Conservation (phyloP, 2,797 vertebrate genomes). For the Xiphophorus birchmanni region DNA sequence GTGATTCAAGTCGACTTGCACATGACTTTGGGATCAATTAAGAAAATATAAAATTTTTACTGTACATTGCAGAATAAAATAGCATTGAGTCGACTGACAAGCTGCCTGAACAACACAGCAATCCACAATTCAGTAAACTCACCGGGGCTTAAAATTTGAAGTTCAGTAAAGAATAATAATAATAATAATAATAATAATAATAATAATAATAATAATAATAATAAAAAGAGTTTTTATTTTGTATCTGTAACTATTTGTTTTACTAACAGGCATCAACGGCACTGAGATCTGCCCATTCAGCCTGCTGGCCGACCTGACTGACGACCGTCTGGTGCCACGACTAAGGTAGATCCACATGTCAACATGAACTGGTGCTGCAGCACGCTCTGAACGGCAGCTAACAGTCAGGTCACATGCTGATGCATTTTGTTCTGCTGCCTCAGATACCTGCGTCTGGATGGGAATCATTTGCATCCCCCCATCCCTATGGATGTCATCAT, state of each 20-base stretch:
- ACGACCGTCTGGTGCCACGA: constrained; percentile 79
- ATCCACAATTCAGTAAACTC: neutral
- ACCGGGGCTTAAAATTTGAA: neutral
- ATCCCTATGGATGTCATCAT: constrained; percentile 94
- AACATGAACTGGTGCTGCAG: neutral
- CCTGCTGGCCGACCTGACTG: constrained; percentile 63
- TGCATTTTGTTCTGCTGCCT: constrained; percentile 19
- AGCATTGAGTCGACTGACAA: neutral
- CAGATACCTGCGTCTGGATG: constrained; percentile 92
- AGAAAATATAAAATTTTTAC: neutral
- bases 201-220: too few species aligned
- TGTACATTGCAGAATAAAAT: neutral
- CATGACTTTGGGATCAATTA: neutral
- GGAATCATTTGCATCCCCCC: constrained; percentile 91
- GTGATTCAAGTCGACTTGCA: too few species aligned
- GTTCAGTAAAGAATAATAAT: too few species aligned
- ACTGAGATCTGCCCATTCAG: constrained; percentile 88
- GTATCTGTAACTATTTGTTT: constrained; percentile 21
- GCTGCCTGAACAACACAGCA: neutral
- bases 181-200: too few species aligned
- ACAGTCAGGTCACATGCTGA: neutral
- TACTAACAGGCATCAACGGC: constrained; percentile 88
- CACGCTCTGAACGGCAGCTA: constrained; percentile 9
- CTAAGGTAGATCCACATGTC: constrained; percentile 79
- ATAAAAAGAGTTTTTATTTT: neutral